Conservation (phyloP, 2,888 invertebrate species). For the Smittia sp. region DNA sequence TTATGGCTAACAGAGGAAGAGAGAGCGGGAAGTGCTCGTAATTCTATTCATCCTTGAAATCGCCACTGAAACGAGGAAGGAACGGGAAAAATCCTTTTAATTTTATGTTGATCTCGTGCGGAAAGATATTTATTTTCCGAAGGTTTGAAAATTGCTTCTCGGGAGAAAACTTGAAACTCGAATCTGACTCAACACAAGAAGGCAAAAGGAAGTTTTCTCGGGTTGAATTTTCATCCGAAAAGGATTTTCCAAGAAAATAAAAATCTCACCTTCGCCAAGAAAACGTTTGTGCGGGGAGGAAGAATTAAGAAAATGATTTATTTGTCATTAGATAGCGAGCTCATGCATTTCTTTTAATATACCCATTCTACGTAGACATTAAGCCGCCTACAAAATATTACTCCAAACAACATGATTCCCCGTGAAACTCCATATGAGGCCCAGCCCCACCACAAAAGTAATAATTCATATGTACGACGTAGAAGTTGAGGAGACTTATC, state of each 20-base stretch:
- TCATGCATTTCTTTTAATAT: constrained; percentile 39
- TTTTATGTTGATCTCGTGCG: no score
- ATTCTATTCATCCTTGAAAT: neutral
- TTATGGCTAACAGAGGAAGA: neutral
- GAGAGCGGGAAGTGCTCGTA: neutral
- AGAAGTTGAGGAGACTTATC: constrained; percentile 27
- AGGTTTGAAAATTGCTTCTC: no score
- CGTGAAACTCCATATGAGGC: constrained; percentile 37
- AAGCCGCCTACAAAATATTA: constrained; percentile 19
- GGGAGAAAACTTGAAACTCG: no score
- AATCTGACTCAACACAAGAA: no score
- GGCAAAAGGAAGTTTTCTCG: neutral
- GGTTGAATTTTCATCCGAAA: constrained; percentile 5
- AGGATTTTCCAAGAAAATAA: constrained; percentile 8
- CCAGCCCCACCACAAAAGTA: neutral
- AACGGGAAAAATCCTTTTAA: no score
- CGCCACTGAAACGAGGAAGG: neutral
- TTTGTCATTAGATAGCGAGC: constrained; percentile 40
- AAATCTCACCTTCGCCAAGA: constrained; percentile 2
- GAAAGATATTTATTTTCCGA: no score
- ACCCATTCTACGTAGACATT: constrained; percentile 27
- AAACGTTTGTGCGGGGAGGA: neutral
- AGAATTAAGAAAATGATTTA: constrained; percentile 42
- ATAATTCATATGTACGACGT: neutral
- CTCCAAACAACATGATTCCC: constrained; percentile 8